Conservation (phyloP, 2,888 invertebrate genomes). For the Hetaerina titia region DNA sequence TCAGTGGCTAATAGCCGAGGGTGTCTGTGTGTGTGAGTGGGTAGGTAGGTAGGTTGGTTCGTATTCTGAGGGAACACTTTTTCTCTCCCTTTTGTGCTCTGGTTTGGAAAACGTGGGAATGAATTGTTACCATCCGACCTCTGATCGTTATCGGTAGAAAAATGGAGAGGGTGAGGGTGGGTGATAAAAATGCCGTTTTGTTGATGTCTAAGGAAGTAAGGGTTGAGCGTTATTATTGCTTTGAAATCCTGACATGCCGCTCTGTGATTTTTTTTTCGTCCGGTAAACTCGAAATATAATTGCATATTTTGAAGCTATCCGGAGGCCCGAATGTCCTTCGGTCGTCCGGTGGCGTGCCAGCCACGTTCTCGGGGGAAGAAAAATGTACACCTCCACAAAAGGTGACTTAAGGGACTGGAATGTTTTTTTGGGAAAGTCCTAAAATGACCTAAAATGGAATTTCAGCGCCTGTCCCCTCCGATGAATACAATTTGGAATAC, state of each 20-base stretch:
- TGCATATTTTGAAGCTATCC: neutral
- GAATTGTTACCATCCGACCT: neutral
- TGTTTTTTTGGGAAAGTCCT: too few species aligned
- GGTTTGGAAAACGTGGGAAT: neutral
- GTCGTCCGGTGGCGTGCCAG: neutral
- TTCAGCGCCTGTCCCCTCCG: too few species aligned
- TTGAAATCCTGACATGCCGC: neutral
- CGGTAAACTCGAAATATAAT: neutral
- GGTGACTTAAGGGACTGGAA: too few species aligned
- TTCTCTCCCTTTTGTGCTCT: neutral
- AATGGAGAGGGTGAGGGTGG: neutral
- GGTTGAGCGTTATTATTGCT: too few species aligned
- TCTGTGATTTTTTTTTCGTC: neutral
- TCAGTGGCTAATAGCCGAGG: constrained; percentile 12
- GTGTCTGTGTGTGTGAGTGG: neutral
- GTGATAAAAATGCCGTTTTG: neutral
- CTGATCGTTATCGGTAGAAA: neutral
- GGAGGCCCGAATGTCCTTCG: neutral
- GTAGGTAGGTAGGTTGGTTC: neutral
- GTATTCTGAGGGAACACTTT: neutral
- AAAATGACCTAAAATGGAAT: too few species aligned
- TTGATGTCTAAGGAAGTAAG: neutral
- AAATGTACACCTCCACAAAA: too few species aligned
- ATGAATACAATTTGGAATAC: too few species aligned
- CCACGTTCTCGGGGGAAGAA: neutral